These are phyloP conservation scores for Geodia barretti DNA, from an alignment of 37 sponge, comb jelly and placozoan genomes.

Conservation along the genomic window DNA sequence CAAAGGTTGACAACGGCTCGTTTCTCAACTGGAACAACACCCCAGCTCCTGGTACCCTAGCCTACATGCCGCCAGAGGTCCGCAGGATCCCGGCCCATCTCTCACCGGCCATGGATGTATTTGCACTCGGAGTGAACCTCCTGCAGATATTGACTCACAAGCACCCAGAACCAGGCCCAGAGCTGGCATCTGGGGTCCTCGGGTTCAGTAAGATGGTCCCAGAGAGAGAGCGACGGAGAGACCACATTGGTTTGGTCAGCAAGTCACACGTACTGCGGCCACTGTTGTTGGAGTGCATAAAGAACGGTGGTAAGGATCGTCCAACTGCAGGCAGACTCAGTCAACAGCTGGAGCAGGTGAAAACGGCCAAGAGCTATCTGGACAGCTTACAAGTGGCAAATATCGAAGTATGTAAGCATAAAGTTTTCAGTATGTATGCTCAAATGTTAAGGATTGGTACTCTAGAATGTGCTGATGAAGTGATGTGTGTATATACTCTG, in stretches of 20 bases:
- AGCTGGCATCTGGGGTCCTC: slow-evolving; percentile 18
- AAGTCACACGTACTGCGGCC: slow-evolving; percentile 14
- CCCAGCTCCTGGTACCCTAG: slow-evolving; percentile 54
- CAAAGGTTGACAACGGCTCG: slow-evolving; percentile 45
- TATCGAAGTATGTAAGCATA: slow-evolving; percentile 5
- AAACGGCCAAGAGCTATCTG: background rate
- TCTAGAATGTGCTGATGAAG: background rate
- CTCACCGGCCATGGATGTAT: slow-evolving; percentile 59
- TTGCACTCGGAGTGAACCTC: slow-evolving; percentile 47
- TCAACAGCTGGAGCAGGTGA: slow-evolving; percentile 11
- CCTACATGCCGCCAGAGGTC: slow-evolving; percentile 60
- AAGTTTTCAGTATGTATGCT: too few relatives aligned
- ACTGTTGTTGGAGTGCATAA: slow-evolving; percentile 29
- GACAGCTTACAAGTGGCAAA: slow-evolving; percentile 21
- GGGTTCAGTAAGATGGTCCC: slow-evolving; percentile 54
- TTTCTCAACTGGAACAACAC: slow-evolving; percentile 47
- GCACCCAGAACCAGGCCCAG: slow-evolving; percentile 51
- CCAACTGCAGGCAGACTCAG: slow-evolving; percentile 31
- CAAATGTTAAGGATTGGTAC: too few relatives aligned
- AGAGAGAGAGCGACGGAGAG: slow-evolving; percentile 36
- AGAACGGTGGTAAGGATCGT: slow-evolving; percentile 29
- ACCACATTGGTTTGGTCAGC: slow-evolving; percentile 33
- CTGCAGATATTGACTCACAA: slow-evolving; percentile 50
- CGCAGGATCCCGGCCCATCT: slow-evolving; percentile 47
- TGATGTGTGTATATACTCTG: background rate